Evolutionary conservation across 2,888 invertebrate genomes (phyloP), one percentile per base, ranked within the genome.

Genomic region (Gandaritis pyraliata): DNA sequence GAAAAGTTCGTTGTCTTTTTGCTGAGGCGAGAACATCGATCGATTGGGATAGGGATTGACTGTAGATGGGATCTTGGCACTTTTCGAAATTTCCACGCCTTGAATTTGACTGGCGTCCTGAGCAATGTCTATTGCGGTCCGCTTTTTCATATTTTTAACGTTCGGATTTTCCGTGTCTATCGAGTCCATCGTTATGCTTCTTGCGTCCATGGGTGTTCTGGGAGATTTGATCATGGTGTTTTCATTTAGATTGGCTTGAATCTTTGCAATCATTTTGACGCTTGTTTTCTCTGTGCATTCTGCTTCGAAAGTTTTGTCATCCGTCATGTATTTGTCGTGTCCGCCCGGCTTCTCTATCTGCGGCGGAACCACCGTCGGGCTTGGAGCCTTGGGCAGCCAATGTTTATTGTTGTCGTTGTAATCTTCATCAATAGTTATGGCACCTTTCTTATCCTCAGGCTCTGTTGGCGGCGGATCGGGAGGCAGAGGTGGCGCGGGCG

Each of bases 11-110:
- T 93, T 92, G 23, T 94, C 94, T 72, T 94, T 94, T 39, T 94
- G 93, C 66, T 95, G 95, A 4, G 96, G 96, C 0, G 96, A 96
- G 82, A 95, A 96, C 80, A 96, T 94, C 0, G 95, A 94, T 55
- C 94, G 92, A 73, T 93, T 94, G 11, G 93, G 88, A 70, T 87
- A 88, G 8, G 84, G 80, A 73, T 87, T 89, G 2, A 78, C 78
- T 8, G 84, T 73, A 4, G 89, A 88, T n/a, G 90, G 90, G 77
- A 91, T 90, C 74, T 91, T 91, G 36, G 91, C 90, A 70, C 90
- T 89, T 70, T 91, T 90, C 0, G 90, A 89, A 60, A 90, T 90
- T 72, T 90, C 91, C 1, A 90, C 88, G 30, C 87, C 87, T 77
- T 90, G 88, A n/a, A 89, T 80, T 69, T 88, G 85, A 66, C 87